Base-by-base conservation (phyloP, 2,797 vertebrate species). In the Lepus oiostolus region DNA sequence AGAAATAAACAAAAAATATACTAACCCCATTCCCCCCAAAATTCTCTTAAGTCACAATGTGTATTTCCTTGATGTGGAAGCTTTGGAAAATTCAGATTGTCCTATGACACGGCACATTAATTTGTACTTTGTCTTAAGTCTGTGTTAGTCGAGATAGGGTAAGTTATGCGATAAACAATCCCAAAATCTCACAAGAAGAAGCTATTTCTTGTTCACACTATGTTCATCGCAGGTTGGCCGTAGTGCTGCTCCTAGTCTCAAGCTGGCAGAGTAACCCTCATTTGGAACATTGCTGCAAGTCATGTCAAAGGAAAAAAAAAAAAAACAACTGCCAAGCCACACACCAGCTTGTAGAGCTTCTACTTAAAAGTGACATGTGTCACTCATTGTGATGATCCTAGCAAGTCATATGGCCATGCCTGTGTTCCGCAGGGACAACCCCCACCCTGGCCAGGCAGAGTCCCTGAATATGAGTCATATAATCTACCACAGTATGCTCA, bases 71-170 rank as follows among this genome's bases (percentile, higher is more conserved):
- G 42, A 5, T 74, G 8, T 68, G 11, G 11, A 62, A 93, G 26
- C 14, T 68, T 82, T 87, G 30, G 65, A 67, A 93, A 95, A 88
- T 80, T 94, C 75, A 32, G 12, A 35, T 28, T 71, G 28, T 35
- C 62, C 58, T 90, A 47, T 58, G 60, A 86, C 2, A 8, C 30
- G 22, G 52, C 28, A 60, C 1, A 26, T 42, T 24, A 58, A 80
- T 50, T 77, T 83, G 16, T 52, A 54, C 28, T 91, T 60, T 82
- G 62, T n/a, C 84, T 95, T 75, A 42, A 68, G 38, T 50, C 32
- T 68, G 32, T n/a, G 32, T 54, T n/a, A 62, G 28, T 80, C 9
- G 85, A 72, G 47, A 30, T 9, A 86, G 67, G 26, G 38, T 38
- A 60, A 62, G 54, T 38, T 85, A 68, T 35, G 30, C 30, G 8